Conservation (phyloP, 2,797 vertebrate species). For the Diplodus puntazzo region DNA sequence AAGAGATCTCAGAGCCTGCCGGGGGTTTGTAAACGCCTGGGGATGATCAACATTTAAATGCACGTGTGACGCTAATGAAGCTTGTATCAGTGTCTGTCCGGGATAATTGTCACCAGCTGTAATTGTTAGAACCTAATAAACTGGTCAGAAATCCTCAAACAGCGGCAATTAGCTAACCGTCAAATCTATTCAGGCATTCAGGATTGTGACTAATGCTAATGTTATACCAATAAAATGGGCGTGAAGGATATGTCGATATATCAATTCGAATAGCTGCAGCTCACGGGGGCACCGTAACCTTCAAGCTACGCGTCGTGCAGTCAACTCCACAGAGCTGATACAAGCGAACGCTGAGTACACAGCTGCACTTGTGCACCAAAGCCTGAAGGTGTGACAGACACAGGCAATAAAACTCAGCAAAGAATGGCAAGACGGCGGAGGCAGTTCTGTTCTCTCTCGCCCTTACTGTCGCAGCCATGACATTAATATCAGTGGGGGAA, state of each 20-base stretch:
- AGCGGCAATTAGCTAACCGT: constrained; percentile 31
- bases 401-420: constrained; percentile 73
- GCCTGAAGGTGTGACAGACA: constrained; percentile 78
- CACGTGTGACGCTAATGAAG: neutral
- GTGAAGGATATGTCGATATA: constrained; percentile 66
- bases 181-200: constrained; percentile 40
- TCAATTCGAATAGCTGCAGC: constrained; percentile 47
- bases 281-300: constrained; percentile 61
- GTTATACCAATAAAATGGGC: constrained; percentile 60
- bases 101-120: neutral
- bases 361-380: constrained; percentile 70
- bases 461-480: constrained; percentile 60
- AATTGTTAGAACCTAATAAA: constrained; percentile 17
- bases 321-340: constrained; percentile 62
- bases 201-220: constrained; percentile 59
- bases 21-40: neutral
- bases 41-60: neutral
- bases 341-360: constrained; percentile 66
- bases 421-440: constrained; percentile 55
- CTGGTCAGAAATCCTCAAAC: constrained; percentile 30
- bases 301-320: constrained; percentile 64
- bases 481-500: constrained; percentile 68
- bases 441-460: constrained; percentile 35
- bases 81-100: neutral
- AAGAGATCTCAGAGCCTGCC: neutral